Percentiles rank a stretch among this genome's conserved stretches.
Conservation (phyloP, 2,888 invertebrate species). For the Pyrochroa serraticornis region DNA sequence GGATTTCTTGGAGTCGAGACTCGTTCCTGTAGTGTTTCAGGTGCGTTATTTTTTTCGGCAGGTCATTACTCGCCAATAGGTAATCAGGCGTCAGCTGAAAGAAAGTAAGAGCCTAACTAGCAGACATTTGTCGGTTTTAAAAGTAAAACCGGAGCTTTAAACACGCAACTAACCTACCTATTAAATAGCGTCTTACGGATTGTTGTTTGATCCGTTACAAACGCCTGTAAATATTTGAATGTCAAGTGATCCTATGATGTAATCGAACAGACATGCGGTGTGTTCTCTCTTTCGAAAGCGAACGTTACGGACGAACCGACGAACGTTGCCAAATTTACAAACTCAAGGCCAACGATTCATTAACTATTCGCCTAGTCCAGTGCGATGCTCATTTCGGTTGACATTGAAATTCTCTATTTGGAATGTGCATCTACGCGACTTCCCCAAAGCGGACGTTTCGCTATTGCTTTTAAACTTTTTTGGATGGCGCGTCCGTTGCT, state of each 20-base stretch:
- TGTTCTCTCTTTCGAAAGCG: constrained; percentile 27
- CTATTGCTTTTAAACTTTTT: background rate
- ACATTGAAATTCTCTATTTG: constrained; percentile 15
- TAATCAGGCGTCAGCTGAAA: constrained; percentile 15
- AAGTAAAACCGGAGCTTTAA: constrained; percentile 18
- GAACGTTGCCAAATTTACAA: constrained; percentile 39
- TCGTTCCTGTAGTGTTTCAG: too few relatives aligned
- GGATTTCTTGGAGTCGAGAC: too few relatives aligned
- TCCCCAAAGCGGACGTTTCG: constrained; percentile 10
- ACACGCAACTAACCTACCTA: constrained; percentile 19
- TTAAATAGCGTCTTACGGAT: constrained; percentile 11
- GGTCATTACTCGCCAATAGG: constrained; percentile 19
- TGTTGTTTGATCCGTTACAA: constrained; percentile 11
- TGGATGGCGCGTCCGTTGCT: background rate
- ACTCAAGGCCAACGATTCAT: constrained; percentile 36
- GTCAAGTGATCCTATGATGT: constrained; percentile 35
- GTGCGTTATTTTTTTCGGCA: constrained; percentile 14
- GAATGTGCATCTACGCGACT: constrained; percentile 17
- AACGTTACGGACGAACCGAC: constrained; percentile 26
- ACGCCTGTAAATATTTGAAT: constrained; percentile 31
- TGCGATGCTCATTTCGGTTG: constrained; percentile 12
- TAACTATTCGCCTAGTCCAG: constrained; percentile 26
- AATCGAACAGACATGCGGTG: constrained; percentile 33
- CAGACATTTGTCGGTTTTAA: constrained; percentile 19
- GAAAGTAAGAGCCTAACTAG: constrained; percentile 23